Base-by-base conservation (phyloP, 2,113 vertebrate species). In the Deroptyus accipitrinus region DNA sequence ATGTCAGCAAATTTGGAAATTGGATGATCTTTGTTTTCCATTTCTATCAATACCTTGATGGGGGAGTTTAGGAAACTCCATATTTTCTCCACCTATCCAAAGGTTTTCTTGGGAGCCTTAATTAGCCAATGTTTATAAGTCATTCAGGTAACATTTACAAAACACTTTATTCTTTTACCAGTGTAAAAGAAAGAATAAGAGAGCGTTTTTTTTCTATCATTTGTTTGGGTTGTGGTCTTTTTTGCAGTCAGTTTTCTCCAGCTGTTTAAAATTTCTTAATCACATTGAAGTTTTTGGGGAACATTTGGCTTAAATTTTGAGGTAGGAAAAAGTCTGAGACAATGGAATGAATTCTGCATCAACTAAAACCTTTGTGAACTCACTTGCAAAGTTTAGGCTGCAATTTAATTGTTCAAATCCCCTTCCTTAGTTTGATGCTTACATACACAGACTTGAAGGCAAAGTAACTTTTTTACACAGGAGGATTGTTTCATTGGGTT, bases 161-260 rank as follows among this genome's bases (percentile, higher is more conserved):
- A 59, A 52, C 55, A 12, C 2, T 42, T 55, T 33, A 41, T 22
- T 33, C 39, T 42, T 30, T 28, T 69, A 17, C 2, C 6, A 33
- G 13, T 27, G 10, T 62, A 77, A 66, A 61, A 66, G 5, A 55
- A 68, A 39, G 10, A 66, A 7, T 30, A 44, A 31, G 19, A 44
- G 23, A 4, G 5, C 1, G 1, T 4, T 33, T 22, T 46, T 9
- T 5, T 88, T 69, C 59, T 27, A 42, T 18, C 0, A 2, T 55
- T 76, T 59, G 4, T 48, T 52, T 79, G 33, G 4, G 3, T 33
- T 78, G 9, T 22, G 7, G 17, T 39, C 2, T 28, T 70, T 83
- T 81, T 63, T 61, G 8, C 20, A 52, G 74, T 67, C 5, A 9
- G 37, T 62, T 76, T 17, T 24, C 7, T n/a, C 31, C 11, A 88